Evolutionary conservation across 2,888 invertebrate species (phyloP).

Genomic region (Drosophila subquinaria): DNA sequence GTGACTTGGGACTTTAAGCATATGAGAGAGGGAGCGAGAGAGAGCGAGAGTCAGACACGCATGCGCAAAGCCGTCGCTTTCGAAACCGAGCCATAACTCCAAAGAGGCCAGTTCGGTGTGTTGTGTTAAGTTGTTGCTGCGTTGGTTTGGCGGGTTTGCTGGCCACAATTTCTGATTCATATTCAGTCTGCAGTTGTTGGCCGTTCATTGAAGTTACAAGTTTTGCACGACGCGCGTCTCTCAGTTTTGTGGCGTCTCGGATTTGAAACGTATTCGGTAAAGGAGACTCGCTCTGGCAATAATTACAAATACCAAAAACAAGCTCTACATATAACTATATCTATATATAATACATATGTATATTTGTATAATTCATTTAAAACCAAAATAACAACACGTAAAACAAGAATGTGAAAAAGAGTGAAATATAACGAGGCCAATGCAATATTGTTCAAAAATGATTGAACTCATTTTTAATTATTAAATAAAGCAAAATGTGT

Average conservation of each 20-base stretch:
- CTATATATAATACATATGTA: conserved; percentile 21
- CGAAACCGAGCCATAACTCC: conserved; percentile 58
- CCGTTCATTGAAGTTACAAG: conserved; percentile 64
- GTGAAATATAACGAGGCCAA: conserved; percentile 59
- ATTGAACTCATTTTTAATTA: conserved; percentile 13
- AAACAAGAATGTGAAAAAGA: conserved; percentile 57
- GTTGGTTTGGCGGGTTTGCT: conserved; percentile 32
- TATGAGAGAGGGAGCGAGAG: conserved; percentile 33
- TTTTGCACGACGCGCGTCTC: conserved; percentile 48
- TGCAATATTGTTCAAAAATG: conserved; percentile 23
- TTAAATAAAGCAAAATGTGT: conserved; percentile 33
- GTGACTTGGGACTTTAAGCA: conserved; percentile 12
- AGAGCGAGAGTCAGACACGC: conserved; percentile 31
- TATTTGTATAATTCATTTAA: conserved; percentile 13
- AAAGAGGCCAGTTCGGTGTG: conserved; percentile 54
- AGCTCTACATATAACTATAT: conserved; percentile 24
- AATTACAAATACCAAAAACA: conserved; percentile 39
- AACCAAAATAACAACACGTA: conserved; percentile 22
- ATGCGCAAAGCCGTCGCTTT: conserved; percentile 52
- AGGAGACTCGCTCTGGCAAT: conserved; percentile 52
- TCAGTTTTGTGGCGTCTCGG: conserved; percentile 30
- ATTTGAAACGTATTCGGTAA: conserved; percentile 52
- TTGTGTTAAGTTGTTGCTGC: conserved; percentile 17
- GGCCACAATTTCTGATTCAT: conserved; percentile 65
- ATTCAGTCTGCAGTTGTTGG: conserved; percentile 60